Evolutionary conservation across 2,113 vertebrate genomes (phyloP), one percentile per base, ranked within the genome.

Genomic region (Clarias batrachus): DNA sequence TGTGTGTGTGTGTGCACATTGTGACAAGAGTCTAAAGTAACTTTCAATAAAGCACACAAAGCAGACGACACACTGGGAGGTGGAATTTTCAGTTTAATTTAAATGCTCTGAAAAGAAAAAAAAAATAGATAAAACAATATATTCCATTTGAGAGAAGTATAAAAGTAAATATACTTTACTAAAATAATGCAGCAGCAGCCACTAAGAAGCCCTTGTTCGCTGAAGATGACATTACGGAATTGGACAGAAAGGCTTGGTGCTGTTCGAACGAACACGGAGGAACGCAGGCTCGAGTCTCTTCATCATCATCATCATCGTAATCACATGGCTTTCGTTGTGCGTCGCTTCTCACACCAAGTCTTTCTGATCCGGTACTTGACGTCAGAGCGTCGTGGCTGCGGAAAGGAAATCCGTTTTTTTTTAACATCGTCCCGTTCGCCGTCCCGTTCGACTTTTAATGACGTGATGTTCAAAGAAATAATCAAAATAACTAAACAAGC

Each of bases 191-290:
- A 86, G 82, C 85, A 89, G 78, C 78, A 90, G 88, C 90, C 90
- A 90, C 79, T 87, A 79, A 87, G 80, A 92, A 92, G 92, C 91
- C 92, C 91, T 93, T 92, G 88, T 86, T 87, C 89, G 82, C 87
- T 90, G 85, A 85, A 80, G 87, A 41, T 81, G 84, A 88, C 85
- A 77, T 82, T 78, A 70, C 90, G 4, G 81, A 33, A 83, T 27
- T 33, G 76, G 84, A 86, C 74, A 70, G 65, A 66, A 86, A 80
- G 33, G 63, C 77, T 78, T 62, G 37, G 59, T 60, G 63, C 9
- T 17, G 30, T 77, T 73, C 70, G 65, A 84, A 84, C 60, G 71
- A 82, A 76, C 60, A 62, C 52, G 3, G 27, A 23, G 19, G 14
- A 71, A 82, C 73, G 48, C 54, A 30, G 63, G 63, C 68, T 3